Percentiles rank a stretch among this genome's conserved stretches.
These are phyloP conservation scores for Trichomycterus rosablanca DNA, from an alignment of 2,113 vertebrate species.

Conservation along the genomic window DNA sequence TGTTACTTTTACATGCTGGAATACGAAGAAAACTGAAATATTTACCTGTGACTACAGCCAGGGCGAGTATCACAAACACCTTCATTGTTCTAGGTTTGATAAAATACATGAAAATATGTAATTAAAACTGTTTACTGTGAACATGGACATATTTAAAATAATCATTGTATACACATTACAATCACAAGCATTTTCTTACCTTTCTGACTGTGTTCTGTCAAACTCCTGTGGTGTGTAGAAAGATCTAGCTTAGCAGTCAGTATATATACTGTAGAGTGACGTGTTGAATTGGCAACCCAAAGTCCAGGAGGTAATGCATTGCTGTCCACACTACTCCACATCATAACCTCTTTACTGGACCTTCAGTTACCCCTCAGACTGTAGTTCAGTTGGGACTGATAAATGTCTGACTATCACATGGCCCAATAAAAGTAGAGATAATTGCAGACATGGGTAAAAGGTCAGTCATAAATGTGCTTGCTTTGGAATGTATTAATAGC, in stretches of 20 bases:
- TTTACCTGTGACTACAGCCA: constrained; percentile 36
- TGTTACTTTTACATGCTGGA: neutral
- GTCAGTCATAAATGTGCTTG: neutral
- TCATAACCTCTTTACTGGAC: constrained; percentile 34
- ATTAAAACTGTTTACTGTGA: neutral
- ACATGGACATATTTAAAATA: neutral
- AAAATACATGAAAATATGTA: neutral
- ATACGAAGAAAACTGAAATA: neutral
- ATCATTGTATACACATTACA: neutral
- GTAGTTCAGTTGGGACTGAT: too few species aligned
- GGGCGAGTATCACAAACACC: constrained; percentile 48
- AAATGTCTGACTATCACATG: neutral
- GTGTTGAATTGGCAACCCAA: constrained; percentile 50
- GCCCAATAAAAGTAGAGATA: constrained; percentile 20
- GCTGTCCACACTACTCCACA: constrained; percentile 50
- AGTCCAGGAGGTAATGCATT: constrained; percentile 55
- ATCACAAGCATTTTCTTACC: neutral
- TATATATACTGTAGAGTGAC: constrained; percentile 50
- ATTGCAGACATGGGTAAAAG: neutral
- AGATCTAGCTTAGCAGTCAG: neutral
- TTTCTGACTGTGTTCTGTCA: constrained; percentile 48
- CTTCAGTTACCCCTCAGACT: constrained; percentile 34
- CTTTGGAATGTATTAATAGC: too few species aligned
- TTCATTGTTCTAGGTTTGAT: constrained; percentile 52
- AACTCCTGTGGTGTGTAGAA: constrained; percentile 36